phyloP scores from a whole-genome alignment of 2,113 vertebrate species.

The Ceuthmochares aereus region DNA sequence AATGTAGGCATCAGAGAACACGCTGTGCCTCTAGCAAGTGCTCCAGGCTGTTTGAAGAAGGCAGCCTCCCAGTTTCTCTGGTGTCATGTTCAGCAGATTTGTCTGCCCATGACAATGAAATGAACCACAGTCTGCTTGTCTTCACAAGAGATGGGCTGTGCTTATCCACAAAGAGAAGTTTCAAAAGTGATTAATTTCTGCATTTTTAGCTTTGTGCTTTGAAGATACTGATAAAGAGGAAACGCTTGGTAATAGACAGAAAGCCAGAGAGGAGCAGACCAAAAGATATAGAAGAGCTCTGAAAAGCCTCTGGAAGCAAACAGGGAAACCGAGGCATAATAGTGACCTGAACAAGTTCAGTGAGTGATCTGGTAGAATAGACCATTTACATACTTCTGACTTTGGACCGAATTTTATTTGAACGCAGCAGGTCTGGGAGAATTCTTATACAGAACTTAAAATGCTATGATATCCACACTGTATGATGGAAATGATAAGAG shows the following conservation, averaged over 20 bases:
- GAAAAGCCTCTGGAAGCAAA: neutral
- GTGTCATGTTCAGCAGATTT: neutral
- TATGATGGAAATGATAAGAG: neutral
- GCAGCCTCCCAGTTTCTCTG: neutral
- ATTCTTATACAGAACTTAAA: neutral
- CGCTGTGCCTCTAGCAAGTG: neutral
- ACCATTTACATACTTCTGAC: neutral
- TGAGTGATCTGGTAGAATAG: neutral
- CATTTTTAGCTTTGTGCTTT: neutral
- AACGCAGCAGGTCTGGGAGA: neutral
- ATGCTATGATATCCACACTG: neutral
- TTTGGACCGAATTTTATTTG: neutral
- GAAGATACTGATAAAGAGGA: neutral
- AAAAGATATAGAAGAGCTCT: neutral
- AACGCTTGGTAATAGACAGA: neutral
- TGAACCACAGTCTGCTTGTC: neutral
- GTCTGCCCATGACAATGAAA: neutral
- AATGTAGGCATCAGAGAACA: neutral
- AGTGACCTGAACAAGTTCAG: neutral
- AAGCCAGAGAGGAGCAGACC: neutral
- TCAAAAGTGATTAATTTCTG: constrained; percentile 3
- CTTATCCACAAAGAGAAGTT: neutral
- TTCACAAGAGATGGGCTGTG: neutral
- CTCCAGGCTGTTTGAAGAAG: neutral
- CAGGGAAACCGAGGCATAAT: neutral